Percentiles rank a stretch among this genome's conserved stretches.
Evolutionary conservation across 2,797 vertebrate genomes (phyloP).

Genomic region (Chromobotia macracanthus): DNA sequence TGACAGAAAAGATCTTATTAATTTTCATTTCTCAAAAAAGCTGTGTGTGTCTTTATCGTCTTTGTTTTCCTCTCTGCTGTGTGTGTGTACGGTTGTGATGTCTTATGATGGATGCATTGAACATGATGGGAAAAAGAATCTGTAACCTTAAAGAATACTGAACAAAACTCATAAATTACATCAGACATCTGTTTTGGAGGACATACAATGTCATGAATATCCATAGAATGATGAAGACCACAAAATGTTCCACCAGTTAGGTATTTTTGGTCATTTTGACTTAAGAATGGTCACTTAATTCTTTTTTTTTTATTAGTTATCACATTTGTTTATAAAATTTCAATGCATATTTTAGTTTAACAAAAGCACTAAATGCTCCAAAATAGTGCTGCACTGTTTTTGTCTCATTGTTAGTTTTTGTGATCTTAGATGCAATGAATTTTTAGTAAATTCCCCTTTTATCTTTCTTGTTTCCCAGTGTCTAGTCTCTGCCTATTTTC

Average conservation of each 20-base stretch:
- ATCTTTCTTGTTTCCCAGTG: constrained; percentile 11
- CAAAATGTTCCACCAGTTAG: background rate
- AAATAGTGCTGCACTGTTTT: background rate
- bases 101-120: constrained; percentile 46
- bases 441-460: background rate
- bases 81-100: constrained; percentile 56
- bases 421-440: background rate
- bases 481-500: constrained; percentile 60
- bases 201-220: background rate
- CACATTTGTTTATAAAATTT: no score
- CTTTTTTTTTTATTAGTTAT: no score
- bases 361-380: background rate
- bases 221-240: background rate
- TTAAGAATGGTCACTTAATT: background rate
- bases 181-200: background rate
- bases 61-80: constrained; percentile 3
- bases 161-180: no score
- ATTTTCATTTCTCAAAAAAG: constrained; percentile 68
- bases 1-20: constrained; percentile 71
- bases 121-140: constrained; percentile 16
- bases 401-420: background rate
- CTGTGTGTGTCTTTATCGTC: constrained; percentile 63
- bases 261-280: background rate
- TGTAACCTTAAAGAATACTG: no score
- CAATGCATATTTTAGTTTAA: background rate